Conservation (phyloP, 2,113 vertebrate species). For the Erythrocercus mccallii region DNA sequence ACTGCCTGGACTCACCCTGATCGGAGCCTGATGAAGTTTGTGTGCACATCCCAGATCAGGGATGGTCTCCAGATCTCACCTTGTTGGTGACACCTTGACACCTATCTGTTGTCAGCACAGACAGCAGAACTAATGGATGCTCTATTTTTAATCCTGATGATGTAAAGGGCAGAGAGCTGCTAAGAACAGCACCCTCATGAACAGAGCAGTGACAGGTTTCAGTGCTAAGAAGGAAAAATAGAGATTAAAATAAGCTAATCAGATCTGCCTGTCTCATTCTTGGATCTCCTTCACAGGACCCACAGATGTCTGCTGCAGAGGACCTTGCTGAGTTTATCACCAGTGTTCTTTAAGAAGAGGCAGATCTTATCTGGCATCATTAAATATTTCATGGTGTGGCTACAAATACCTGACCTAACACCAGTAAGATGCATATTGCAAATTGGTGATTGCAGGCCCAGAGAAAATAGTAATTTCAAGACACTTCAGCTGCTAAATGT, state of each 20-base stretch:
- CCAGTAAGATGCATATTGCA: not conserved
- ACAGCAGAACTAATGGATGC: not conserved
- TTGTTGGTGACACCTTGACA: not conserved
- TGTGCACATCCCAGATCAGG: not conserved
- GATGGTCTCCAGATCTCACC: not conserved
- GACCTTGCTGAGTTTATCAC: not conserved
- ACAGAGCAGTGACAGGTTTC: not conserved
- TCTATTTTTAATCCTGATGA: not conserved
- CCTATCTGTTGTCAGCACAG: accelerated
- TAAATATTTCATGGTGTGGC: not conserved
- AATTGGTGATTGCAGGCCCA: not conserved
- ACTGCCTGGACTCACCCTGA: not conserved
- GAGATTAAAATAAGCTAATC: not conserved
- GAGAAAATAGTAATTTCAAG: not conserved
- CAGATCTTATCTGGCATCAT: not conserved
- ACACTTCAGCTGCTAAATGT: not conserved
- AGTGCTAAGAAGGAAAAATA: not conserved
- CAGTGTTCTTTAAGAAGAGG: not conserved
- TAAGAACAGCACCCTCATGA: not conserved
- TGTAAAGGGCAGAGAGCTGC: not conserved
- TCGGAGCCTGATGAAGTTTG: not conserved
- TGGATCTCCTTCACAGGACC: not conserved
- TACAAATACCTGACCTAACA: not conserved
- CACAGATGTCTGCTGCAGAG: not conserved
- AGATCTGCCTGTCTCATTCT: not conserved